Percentiles rank a stretch among this genome's conserved stretches.
Evolutionary conservation across 2,797 vertebrate genomes (phyloP).

Genomic region (Triplophysa bombifrons): DNA sequence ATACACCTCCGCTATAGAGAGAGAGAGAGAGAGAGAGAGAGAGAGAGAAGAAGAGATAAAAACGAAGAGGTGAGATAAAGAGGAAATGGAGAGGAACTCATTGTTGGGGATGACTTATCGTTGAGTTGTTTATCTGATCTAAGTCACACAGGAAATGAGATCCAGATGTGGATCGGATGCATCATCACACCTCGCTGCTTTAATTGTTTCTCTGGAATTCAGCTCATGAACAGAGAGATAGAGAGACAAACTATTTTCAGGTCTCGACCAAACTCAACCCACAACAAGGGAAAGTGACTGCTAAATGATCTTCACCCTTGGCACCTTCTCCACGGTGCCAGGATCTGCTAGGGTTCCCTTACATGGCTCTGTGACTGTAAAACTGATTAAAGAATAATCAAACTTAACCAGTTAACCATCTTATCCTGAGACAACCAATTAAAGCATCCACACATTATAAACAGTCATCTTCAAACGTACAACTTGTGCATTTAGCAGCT

Average conservation of each 20-base stretch:
- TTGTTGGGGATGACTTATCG: not conserved
- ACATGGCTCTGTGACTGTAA: constrained; percentile 18
- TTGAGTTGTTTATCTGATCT: constrained; percentile 11
- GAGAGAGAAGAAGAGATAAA: constrained; percentile 1
- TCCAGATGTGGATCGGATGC: constrained; percentile 6
- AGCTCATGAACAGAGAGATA: constrained; percentile 36
- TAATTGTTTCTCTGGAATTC: not conserved
- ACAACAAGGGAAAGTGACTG: constrained; percentile 29
- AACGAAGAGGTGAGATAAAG: constrained; percentile 6
- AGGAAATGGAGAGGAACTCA: constrained; percentile 1
- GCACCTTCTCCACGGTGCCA: constrained; percentile 21
- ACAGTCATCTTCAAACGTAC: not conserved
- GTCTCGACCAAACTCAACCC: not conserved
- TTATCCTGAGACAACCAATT: not conserved
- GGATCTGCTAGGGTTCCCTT: constrained; percentile 16
- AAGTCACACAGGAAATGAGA: constrained; percentile 26
- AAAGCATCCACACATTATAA: not conserved
- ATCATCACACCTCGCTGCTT: not conserved
- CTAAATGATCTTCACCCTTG: constrained; percentile 20
- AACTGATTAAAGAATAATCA: constrained; percentile 28
- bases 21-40: not conserved
- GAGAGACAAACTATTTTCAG: constrained; percentile 30
- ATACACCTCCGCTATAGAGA: constrained; percentile 90
- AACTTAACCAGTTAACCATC: not conserved
- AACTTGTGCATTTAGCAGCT: not conserved